Percentiles rank a stretch among this genome's conserved stretches.
Evolutionary conservation across 2,888 invertebrate species (phyloP).

Genomic region (Piscicola geometra): DNA sequence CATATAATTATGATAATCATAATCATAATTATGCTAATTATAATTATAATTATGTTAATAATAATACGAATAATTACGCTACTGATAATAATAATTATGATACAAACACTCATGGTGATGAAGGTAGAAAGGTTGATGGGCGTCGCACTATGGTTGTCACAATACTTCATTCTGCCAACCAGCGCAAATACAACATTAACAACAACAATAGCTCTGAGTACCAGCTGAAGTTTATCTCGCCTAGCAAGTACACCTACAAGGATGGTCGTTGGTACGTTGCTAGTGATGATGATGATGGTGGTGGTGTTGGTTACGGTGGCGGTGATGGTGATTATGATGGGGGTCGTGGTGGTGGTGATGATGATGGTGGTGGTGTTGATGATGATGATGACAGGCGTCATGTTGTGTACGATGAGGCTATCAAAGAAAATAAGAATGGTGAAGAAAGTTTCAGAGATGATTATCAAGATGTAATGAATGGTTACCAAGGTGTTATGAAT

Average conservation of each 20-base stretch:
- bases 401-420: too few relatives aligned
- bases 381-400: too few relatives aligned
- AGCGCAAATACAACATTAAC: not conserved
- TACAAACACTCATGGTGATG: not conserved
- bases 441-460: not conserved
- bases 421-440: not conserved
- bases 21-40: not conserved
- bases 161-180: too few relatives aligned
- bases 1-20: not conserved
- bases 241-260: not conserved
- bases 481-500: not conserved
- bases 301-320: not conserved
- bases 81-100: not conserved
- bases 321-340: too few relatives aligned
- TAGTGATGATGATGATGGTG: not conserved
- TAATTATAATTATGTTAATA: not conserved
- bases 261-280: not conserved
- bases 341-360: too few relatives aligned
- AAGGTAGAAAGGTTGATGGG: not conserved
- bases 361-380: too few relatives aligned
- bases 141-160: not conserved
- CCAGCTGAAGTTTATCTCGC: not conserved
- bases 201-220: not conserved
- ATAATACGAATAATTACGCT: not conserved
- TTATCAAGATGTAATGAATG: not conserved